phyloP scores from a whole-genome alignment of 2,888 invertebrate species.

The Amphiduros pacificus region DNA sequence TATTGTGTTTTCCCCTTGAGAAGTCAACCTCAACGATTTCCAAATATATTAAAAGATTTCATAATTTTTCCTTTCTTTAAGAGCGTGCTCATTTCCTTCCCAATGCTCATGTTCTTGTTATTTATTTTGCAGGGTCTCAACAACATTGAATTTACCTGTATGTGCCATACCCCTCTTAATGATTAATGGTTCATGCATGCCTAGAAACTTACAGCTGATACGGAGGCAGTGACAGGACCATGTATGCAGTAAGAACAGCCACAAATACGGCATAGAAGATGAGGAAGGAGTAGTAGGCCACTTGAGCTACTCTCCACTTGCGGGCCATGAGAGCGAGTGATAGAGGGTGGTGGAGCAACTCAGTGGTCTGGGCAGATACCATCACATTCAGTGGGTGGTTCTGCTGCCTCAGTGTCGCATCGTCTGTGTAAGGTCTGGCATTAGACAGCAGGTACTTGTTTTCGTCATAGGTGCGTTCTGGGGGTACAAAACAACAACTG shows the following conservation, averaged over 20 bases:
- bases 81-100: no score
- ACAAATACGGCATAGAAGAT: conserved; percentile 23
- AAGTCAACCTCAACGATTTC: no score
- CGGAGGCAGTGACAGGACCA: conserved; percentile 18
- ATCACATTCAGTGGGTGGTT: conserved; percentile 6
- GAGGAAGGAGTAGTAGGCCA: conserved; percentile 23
- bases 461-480: background rate
- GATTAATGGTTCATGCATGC: no score
- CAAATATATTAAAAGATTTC: no score
- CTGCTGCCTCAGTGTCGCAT: background rate
- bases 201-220: conserved; percentile 17
- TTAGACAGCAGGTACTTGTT: background rate
- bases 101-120: no score
- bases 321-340: conserved; percentile 21
- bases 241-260: conserved; percentile 21
- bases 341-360: conserved; percentile 26
- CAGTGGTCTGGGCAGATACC: no score
- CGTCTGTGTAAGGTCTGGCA: background rate
- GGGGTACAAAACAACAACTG: no score
- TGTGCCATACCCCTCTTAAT: no score
- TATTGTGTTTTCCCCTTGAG: no score
- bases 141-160: no score
- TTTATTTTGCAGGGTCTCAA: no score
- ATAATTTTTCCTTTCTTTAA: no score
- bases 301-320: conserved; percentile 23